A percentile compares a stretch with the other conserved stretches of the same genome.
Evolutionary conservation across 2,113 vertebrate species (phyloP).

Genomic region (Python bivittatus): DNA sequence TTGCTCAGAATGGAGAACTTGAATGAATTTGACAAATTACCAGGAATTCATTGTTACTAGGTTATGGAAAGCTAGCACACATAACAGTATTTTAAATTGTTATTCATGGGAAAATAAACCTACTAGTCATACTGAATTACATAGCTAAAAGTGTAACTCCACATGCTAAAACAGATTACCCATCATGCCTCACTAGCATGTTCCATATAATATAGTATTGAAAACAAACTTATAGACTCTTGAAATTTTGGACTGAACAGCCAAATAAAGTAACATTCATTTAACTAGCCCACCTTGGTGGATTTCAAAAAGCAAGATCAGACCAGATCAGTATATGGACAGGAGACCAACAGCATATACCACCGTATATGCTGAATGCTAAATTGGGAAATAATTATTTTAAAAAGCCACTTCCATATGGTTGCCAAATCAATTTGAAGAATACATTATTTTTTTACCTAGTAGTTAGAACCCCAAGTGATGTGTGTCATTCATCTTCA

Average conservation of each 20-base stretch:
- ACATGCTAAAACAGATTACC: neutral
- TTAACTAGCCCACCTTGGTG: neutral
- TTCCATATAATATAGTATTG: neutral
- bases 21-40: neutral
- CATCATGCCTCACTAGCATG: neutral
- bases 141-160: neutral
- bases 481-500: neutral
- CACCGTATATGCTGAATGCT: neutral
- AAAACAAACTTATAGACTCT: neutral
- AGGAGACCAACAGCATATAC: neutral
- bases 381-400: neutral
- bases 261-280: too few species aligned
- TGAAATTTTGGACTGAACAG: neutral
- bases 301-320: neutral
- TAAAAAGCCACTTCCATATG: neutral
- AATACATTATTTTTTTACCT: neutral
- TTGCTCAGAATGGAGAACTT: neutral
- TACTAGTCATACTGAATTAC: neutral
- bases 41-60: neutral
- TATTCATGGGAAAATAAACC: neutral
- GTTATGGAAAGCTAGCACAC: neutral
- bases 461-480: neutral
- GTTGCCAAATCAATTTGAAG: neutral
- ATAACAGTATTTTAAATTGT: neutral
- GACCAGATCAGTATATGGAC: neutral